These are phyloP conservation scores for Meghimatium bilineatum DNA, from an alignment of 2,888 invertebrate species.

Conservation along the genomic window DNA sequence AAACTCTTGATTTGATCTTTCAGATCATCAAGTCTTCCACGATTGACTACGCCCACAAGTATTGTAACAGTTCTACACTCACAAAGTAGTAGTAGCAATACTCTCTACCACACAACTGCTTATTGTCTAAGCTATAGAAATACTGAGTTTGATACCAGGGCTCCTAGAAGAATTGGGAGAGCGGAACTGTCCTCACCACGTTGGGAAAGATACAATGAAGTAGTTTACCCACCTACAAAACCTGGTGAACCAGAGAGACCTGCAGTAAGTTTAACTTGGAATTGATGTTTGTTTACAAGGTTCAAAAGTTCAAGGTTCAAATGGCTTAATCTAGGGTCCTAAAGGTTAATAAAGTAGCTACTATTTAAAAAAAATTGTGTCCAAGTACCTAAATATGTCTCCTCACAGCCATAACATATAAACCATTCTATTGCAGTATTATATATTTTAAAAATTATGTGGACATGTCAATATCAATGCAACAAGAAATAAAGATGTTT, in stretches of 20 bases:
- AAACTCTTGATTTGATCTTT: neutral
- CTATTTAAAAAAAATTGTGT: too few relatives aligned
- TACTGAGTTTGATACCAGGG: constrained; percentile 52
- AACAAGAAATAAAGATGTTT: too few relatives aligned
- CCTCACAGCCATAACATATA: too few relatives aligned
- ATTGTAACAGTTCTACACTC: neutral
- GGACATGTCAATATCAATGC: too few relatives aligned
- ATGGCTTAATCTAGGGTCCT: neutral
- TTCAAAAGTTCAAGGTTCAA: neutral
- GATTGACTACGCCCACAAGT: neutral
- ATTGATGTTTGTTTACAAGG: neutral
- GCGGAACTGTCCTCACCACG: constrained; percentile 44
- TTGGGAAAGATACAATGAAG: constrained; percentile 81
- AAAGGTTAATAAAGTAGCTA: neutral
- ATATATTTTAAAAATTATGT: too few relatives aligned
- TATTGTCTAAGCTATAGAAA: constrained; percentile 30
- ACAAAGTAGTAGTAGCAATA: neutral
- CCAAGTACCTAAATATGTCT: too few relatives aligned
- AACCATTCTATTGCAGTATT: too few relatives aligned
- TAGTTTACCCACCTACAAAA: constrained; percentile 87
- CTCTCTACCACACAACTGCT: constrained; percentile 16
- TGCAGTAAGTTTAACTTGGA: constrained; percentile 83
- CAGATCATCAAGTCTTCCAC: neutral
- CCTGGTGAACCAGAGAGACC: constrained; percentile 86
- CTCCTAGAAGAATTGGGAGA: constrained; percentile 29